Percentiles rank a stretch among this genome's conserved stretches.
phyloP scores from a whole-genome alignment of 2,113 vertebrate species.

The Psephotus haematonotus region DNA sequence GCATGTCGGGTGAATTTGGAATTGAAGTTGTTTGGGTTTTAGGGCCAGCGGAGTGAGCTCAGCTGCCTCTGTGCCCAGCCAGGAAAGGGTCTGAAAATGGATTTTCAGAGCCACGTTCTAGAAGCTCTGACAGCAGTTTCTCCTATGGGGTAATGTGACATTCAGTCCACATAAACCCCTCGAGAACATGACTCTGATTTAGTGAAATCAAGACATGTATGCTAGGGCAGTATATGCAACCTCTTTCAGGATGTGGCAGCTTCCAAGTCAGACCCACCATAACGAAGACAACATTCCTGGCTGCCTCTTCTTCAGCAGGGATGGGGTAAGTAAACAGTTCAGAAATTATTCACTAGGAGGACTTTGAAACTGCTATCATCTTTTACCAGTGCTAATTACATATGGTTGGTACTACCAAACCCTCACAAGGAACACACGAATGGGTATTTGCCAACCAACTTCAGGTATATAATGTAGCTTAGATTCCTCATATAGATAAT shows the following conservation, averaged over 20 bases:
- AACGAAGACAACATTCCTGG: background rate
- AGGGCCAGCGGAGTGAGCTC: background rate
- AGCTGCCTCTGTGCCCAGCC: background rate
- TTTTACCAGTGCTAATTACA: background rate
- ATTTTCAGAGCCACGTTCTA: rapidly evolving
- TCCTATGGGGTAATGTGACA: background rate
- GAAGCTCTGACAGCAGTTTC: background rate
- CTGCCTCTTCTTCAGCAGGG: background rate
- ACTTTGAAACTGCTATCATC: background rate
- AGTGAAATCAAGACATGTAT: background rate
- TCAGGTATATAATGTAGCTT: background rate
- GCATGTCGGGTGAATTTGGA: rapidly evolving
- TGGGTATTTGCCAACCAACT: background rate
- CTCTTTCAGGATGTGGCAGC: background rate
- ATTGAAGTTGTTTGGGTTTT: background rate
- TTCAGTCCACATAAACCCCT: background rate
- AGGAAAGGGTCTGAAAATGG: background rate
- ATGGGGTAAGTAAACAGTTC: background rate
- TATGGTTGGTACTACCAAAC: background rate
- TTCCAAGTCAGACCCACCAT: rapidly evolving
- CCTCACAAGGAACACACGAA: background rate
- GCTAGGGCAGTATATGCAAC: background rate
- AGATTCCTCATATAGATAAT: background rate
- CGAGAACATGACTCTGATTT: background rate
- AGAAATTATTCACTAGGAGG: background rate